Percentiles rank a stretch among this genome's conserved stretches.
phyloP scores from a whole-genome alignment of 2,797 vertebrate genomes.

The Falco biarmicus region DNA sequence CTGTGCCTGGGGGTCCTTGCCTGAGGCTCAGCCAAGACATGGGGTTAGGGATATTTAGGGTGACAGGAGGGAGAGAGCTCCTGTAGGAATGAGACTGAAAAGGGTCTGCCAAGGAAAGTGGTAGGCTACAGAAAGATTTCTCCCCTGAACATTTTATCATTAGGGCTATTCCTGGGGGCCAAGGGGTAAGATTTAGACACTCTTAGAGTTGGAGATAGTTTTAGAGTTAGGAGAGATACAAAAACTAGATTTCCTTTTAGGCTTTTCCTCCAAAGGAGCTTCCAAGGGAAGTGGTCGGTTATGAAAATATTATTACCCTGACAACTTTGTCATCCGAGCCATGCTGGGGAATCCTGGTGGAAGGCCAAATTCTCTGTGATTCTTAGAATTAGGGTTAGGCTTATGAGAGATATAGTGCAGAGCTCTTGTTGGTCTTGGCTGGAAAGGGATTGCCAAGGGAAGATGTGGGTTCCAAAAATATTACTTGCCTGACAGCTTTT shows the following conservation, averaged over 20 bases:
- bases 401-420: neutral
- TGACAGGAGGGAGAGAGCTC: neutral
- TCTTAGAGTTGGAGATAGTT: neutral
- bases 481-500: neutral
- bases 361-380: neutral
- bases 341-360: neutral
- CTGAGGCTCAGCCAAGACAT: neutral
- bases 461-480: neutral
- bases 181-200: neutral
- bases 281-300: neutral
- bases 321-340: neutral
- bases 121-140: neutral
- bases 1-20: neutral
- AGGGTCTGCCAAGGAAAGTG: neutral
- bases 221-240: neutral
- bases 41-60: neutral
- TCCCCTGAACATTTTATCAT: neutral
- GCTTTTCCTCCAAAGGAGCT: neutral
- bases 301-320: neutral
- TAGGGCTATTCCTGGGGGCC: neutral
- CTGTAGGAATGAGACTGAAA: neutral
- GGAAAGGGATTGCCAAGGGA: neutral
- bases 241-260: neutral
- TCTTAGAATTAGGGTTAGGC: neutral
- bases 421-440: neutral